Base-by-base conservation (phyloP, 2,113 vertebrate species). In the Sarotherodon lohbergeri region DNA sequence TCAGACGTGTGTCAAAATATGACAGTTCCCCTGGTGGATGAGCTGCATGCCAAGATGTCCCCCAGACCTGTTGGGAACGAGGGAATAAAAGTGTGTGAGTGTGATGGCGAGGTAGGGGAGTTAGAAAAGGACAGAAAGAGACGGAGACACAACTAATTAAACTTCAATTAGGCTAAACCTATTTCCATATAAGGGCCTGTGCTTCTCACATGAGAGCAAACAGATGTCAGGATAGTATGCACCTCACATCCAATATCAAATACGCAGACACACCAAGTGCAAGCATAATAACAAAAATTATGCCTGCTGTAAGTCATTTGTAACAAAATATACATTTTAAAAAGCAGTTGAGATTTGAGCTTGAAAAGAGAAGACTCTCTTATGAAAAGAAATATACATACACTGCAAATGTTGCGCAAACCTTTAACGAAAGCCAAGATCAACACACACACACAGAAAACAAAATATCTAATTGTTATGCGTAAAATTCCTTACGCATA, bases 11-110 rank as follows among this genome's bases (percentile, higher is more conserved):
- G 43, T 88, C 86, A 90, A 79, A 83, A 93, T 36, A 85, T 90
- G 89, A 90, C 92, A 91, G 71, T 56, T 87, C 54, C 81, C 43
- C 81, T 85, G 19, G 71, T 85, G 80, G 84, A 66, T 89, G 82
- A 50, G 52, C 79, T 68, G 63, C 43, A 19, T 84, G 86, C 56
- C 82, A 83, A 79, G 80, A 55, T 63, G 66, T 85, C 34, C 27
- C 71, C 82, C 85, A 71, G 68, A 63, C 81, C 41, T 90, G 68
- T 56, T 12, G 61, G n/a, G 56, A 66, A 83, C 86, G 76, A 13
- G 39, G 36, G 86, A 91, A 86, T 73, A 46, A 82, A 91, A 88
- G 27, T 83, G 19, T 83, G 59, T 52, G 84, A 46, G 54, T 24
- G 9, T 39, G n/a, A 78, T 56, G 46, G 17, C 39, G 52, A 81